phyloP scores from a whole-genome alignment of 2,888 invertebrate species.

The Choreutis nemorana region DNA sequence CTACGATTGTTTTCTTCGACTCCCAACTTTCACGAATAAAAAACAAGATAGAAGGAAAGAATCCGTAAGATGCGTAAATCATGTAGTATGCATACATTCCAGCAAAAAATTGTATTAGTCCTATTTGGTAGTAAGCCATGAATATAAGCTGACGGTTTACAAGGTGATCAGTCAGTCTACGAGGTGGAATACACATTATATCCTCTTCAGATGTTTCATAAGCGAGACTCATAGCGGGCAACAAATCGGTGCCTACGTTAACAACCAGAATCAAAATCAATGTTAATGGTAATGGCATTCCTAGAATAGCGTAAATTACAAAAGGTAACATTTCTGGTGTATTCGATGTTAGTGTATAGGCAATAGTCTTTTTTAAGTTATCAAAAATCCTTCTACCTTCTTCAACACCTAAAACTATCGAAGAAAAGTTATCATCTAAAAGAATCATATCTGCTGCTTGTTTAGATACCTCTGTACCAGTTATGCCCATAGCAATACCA shows the following conservation, averaged over 20 bases:
- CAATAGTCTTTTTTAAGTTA: conserved; percentile 86
- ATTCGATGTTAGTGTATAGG: conserved; percentile 84
- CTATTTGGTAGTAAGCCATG: conserved; percentile 87
- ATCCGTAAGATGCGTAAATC: conserved; percentile 81
- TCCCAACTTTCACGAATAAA: conserved; percentile 81
- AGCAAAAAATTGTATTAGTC: conserved; percentile 83
- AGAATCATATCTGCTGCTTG: conserved; percentile 93
- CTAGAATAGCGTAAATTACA: conserved; percentile 74
- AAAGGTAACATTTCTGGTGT: conserved; percentile 88
- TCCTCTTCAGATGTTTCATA: conserved; percentile 80
- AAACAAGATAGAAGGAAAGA: conserved; percentile 71
- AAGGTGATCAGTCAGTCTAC: conserved; percentile 61
- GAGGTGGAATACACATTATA: conserved; percentile 72
- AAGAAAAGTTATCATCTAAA: conserved; percentile 87
- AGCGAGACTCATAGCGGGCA: conserved; percentile 80
- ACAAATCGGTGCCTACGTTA: conserved; percentile 82
- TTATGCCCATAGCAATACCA: conserved; percentile 83
- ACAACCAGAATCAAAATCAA: conserved; percentile 71
- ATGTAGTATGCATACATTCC: conserved; percentile 83
- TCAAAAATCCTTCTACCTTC: conserved; percentile 85
- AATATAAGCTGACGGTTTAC: conserved; percentile 71
- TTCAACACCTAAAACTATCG: conserved; percentile 85
- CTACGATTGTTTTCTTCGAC: conserved; percentile 62
- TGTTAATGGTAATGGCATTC: conserved; percentile 77
- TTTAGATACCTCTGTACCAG: conserved; percentile 81